A percentile compares a stretch with the other conserved stretches of the same genome.
phyloP scores from a whole-genome alignment of 2,113 vertebrate species.

The Orthochromis indermauri region DNA sequence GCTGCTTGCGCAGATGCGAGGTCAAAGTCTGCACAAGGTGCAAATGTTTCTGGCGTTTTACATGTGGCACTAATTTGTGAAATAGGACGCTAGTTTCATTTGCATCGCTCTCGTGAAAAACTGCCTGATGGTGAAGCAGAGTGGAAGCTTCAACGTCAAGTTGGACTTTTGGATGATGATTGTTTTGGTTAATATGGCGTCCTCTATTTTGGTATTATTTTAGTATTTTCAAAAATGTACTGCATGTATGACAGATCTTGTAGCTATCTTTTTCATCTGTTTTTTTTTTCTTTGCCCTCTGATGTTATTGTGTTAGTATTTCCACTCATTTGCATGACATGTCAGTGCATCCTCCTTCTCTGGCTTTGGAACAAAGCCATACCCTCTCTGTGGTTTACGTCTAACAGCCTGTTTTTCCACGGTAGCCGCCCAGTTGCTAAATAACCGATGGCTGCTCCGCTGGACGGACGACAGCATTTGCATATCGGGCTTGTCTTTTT shows the following conservation, averaged over 20 bases:
- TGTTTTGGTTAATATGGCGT: neutral
- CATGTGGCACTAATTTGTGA: neutral
- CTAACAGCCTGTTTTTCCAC: slow-evolving; percentile 42
- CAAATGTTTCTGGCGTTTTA: neutral
- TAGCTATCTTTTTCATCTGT: neutral
- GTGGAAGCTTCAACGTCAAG: neutral
- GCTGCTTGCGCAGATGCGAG: neutral
- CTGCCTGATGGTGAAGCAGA: neutral
- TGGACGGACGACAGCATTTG: slow-evolving; percentile 35
- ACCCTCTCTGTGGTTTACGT: slow-evolving; percentile 51
- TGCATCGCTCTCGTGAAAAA: neutral
- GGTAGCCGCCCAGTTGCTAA: neutral
- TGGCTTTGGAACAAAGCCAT: slow-evolving; percentile 36
- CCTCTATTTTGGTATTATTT: neutral
- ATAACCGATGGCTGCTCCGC: slow-evolving; percentile 41
- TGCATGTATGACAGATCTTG: neutral
- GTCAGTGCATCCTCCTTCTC: neutral
- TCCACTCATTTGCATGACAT: slow-evolving; percentile 57
- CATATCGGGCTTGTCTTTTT: slow-evolving; percentile 39
- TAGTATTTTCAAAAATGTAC: neutral
- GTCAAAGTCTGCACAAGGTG: neutral
- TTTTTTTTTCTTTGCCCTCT: neutral
- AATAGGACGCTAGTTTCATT: neutral
- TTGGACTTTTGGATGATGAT: neutral
- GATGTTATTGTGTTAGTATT: slow-evolving; percentile 19